phyloP scores from a whole-genome alignment of 2,888 invertebrate genomes.

The Agriotes lineatus region DNA sequence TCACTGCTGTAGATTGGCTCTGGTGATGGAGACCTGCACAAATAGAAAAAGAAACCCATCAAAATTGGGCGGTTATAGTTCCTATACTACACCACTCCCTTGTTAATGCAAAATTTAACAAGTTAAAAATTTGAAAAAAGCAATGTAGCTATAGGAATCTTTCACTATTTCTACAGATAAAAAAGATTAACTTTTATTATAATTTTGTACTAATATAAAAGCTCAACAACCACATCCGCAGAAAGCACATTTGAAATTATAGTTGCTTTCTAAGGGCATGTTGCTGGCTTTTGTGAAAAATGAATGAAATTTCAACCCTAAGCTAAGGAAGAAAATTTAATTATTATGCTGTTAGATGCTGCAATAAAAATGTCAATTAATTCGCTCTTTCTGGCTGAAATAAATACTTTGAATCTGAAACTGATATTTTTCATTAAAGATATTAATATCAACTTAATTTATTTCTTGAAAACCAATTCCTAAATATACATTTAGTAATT shows the following conservation, averaged over 20 bases:
- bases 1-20: conserved; percentile 99
- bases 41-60: conserved; percentile 7
- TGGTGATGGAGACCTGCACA: conserved; percentile 97
- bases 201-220: conserved; percentile 5
- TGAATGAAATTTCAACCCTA: conserved; percentile 34
- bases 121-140: too few species aligned
- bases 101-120: too few species aligned
- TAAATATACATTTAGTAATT: conserved; percentile 16
- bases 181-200: conserved; percentile 18
- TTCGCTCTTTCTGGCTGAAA: conserved; percentile 56
- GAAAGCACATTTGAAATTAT: not conserved
- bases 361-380: conserved; percentile 57
- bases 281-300: not conserved
- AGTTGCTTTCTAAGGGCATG: not conserved
- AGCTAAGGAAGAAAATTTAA: conserved; percentile 41
- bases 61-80: not conserved
- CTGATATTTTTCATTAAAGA: conserved; percentile 36
- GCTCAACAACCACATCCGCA: not conserved
- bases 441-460: conserved; percentile 21
- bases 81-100: conserved; percentile 24
- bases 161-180: conserved; percentile 2
- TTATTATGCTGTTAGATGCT: conserved; percentile 51
- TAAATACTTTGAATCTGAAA: conserved; percentile 52
- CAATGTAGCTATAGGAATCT: conserved; percentile 30
- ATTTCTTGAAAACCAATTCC: conserved; percentile 30